Base-by-base conservation (phyloP, 2,113 vertebrate species). In the Marmota flaviventris region DNA sequence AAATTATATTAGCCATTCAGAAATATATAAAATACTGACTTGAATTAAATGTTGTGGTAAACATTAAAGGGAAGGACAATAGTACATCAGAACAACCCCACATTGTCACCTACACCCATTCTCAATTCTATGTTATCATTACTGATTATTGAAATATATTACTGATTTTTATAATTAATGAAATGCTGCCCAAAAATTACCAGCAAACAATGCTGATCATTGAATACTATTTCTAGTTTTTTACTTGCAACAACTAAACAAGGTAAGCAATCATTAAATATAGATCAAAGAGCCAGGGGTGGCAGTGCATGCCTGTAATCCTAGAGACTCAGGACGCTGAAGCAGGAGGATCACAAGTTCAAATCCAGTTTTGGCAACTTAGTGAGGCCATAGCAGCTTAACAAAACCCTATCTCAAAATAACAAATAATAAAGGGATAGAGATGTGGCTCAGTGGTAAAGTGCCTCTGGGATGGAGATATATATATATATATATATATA, bases 171-270 rank as follows among this genome's bases (percentile, higher is more conserved):
- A 58, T 22, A 58, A 58, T 39, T 63, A 11, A 2, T 34, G 34
- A 95, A 84, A 78, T 16, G 11, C 34, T 61, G 16, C 11, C 76
- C 67, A 42, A 24, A 37, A 48, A 48, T 76, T 75, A 88, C 20
- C 5, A 25, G 29, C 8, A 89, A 13, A 67, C 1, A 39, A 77
- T 95, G 32, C 32, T 70, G 89, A 85, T 81, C 3, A 1, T 93
- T 93, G 92, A 96, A 87, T 67, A 86, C 42, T 48, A 67, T 5
- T 58, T 93, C 39, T 27, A 70, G 81, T 96, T 91, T 89, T 65
- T 75, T 88, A 11, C 77, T 81, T 95, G 83, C 24, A 34, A 94
- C n/a, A 48, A 58, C 0, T 91, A 81, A 97, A 73, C 11, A 63
- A 63, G 78, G 63, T 27, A 17, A 92, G 22, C 37, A 97, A 69